A percentile compares a stretch with the other conserved stretches of the same genome.
Evolutionary conservation across 2,113 vertebrate species (phyloP).

Genomic region (Coptodon bakossiorum): DNA sequence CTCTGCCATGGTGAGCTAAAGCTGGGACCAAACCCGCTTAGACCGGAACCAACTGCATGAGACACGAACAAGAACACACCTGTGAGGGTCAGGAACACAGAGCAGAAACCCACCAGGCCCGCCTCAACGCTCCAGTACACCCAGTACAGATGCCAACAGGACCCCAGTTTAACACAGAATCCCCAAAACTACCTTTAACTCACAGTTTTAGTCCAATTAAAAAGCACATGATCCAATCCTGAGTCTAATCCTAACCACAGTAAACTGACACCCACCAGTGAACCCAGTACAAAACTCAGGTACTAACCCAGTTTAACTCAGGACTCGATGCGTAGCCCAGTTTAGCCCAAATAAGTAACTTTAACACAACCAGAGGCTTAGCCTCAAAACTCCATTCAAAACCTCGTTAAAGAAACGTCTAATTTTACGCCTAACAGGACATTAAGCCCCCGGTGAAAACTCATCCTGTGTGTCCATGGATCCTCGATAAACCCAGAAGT

Average conservation of each 20-base stretch:
- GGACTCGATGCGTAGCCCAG: background rate
- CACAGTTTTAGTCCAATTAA: background rate
- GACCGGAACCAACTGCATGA: background rate
- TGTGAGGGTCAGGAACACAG: background rate
- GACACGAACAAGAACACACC: background rate
- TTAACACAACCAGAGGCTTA: background rate
- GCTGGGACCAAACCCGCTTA: background rate
- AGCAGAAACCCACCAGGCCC: background rate
- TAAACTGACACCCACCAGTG: background rate
- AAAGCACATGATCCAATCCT: background rate
- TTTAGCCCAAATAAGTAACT: background rate
- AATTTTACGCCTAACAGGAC: background rate
- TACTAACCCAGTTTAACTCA: background rate
- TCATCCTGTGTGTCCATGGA: background rate
- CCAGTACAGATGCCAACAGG: accelerated
- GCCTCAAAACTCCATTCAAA: background rate
- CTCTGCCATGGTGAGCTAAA: slow-evolving; percentile 26
- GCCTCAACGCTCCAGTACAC: background rate
- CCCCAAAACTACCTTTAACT: background rate
- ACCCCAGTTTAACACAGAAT: background rate
- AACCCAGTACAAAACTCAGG: background rate
- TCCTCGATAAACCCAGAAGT: background rate
- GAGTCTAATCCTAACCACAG: background rate
- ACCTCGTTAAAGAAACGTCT: background rate
- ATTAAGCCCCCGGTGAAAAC: background rate